phyloP scores from a whole-genome alignment of 2,113 vertebrate genomes.

The Chloropsis hardwickii region DNA sequence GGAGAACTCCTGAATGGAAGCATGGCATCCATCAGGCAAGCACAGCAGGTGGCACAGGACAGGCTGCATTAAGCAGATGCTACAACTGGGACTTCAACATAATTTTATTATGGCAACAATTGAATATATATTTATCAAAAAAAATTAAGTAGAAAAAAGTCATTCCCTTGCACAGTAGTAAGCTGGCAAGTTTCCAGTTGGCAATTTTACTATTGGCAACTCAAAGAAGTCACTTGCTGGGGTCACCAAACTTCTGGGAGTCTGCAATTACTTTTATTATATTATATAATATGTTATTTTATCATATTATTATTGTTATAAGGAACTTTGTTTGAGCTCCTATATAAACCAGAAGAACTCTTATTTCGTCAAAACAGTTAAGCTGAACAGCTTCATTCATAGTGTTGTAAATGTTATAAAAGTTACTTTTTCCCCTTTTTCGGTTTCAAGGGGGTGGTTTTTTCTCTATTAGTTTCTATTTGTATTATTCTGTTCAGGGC shows the following conservation, averaged over 20 bases:
- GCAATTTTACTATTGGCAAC: neutral
- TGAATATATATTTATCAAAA: constrained; percentile 21
- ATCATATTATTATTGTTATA: neutral
- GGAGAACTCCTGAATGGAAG: constrained; percentile 51
- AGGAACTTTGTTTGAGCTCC: neutral
- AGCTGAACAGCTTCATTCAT: neutral
- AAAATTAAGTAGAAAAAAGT: neutral
- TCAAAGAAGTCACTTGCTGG: neutral
- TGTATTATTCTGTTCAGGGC: neutral
- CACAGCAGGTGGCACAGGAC: constrained; percentile 33
- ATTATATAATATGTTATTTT: neutral
- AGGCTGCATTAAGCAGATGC: constrained; percentile 29
- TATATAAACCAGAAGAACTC: neutral
- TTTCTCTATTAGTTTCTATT: neutral
- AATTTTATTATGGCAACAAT: constrained; percentile 36
- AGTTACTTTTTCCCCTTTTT: neutral
- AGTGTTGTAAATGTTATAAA: neutral
- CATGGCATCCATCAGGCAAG: constrained; percentile 40
- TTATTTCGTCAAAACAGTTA: neutral
- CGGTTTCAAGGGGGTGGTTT: neutral
- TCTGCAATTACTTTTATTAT: neutral
- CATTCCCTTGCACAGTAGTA: neutral
- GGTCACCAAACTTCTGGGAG: neutral
- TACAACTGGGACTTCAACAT: neutral
- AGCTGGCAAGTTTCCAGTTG: neutral